A percentile compares a stretch with the other conserved stretches of the same genome.
These are phyloP conservation scores for Paratilapia polleni DNA, from an alignment of 2,113 vertebrate species.

Conservation along the genomic window DNA sequence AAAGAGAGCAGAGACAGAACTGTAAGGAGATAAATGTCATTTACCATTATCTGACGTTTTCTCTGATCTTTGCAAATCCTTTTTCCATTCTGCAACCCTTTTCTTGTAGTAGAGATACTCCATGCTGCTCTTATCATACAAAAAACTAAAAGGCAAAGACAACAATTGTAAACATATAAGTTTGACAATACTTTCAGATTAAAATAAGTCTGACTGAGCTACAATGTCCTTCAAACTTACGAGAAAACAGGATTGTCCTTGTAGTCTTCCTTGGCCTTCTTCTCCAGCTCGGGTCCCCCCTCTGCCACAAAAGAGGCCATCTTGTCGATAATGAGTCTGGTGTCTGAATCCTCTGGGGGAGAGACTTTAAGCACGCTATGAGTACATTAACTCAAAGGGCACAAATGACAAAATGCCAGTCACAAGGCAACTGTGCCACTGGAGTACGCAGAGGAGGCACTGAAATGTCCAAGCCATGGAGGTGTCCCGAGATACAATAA, in stretches of 20 bases:
- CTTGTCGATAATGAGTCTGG: constrained; percentile 91
- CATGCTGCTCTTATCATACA: constrained; percentile 91
- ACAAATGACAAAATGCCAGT: constrained; percentile 76
- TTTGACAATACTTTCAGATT: background rate
- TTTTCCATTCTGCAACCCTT: constrained; percentile 89
- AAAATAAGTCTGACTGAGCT: background rate
- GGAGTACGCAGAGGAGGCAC: constrained; percentile 47
- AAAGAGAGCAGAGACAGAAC: background rate
- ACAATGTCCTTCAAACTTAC: constrained; percentile 80
- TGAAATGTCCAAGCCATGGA: constrained; percentile 48
- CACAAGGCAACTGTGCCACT: constrained; percentile 48
- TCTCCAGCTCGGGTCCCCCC: constrained; percentile 92
- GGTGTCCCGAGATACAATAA: constrained; percentile 34
- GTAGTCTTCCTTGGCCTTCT: constrained; percentile 92
- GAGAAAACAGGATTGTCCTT: constrained; percentile 92
- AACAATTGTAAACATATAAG: background rate
- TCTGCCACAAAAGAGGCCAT: constrained; percentile 96
- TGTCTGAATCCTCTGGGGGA: constrained; percentile 97
- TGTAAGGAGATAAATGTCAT: background rate
- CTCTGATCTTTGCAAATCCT: constrained; percentile 76
- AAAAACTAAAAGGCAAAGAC: constrained; percentile 82
- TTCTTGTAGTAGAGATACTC: constrained; percentile 97
- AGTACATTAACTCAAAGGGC: constrained; percentile 89
- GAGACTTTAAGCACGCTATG: constrained; percentile 99
- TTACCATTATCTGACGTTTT: constrained; percentile 84